Evolutionary conservation across 2,888 invertebrate genomes (phyloP), one percentile per base, ranked within the genome.

Genomic region (Drosophila nr. perissopoda): DNA sequence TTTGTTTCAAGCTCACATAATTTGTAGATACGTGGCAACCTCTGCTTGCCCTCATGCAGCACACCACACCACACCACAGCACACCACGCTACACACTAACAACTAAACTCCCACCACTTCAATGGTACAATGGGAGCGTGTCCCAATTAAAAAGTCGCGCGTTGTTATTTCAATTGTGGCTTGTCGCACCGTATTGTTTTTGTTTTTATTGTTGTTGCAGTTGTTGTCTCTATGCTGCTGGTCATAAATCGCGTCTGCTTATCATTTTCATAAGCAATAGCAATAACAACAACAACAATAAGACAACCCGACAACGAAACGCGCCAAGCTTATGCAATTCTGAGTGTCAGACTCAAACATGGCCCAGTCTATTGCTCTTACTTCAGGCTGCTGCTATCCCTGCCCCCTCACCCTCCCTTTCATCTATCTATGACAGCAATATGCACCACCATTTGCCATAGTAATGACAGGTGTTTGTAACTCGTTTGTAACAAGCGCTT

Each of bases 391-490:
- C 46, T 46, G 25, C 4, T 46, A 16, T 16, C 10, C 27, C 3
- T n/a, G 4, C 56, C 40, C 21, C 40, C 27, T n/a, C 13, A 4
- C 27, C 27, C 31, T n/a, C 21, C 25, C 13, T 31, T 29, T 21
- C n/a, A n/a, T 38, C 13, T 38, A 13, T 29, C 38, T 25, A 29
- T 48, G 48, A 48, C 61, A 38, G 63, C 66, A 64, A 61, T 61
- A 76, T 74, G 74, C 82, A 81, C 72, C 79, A 74, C 76, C 85
- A 79, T 86, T 86, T 84, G 87, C 83, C 78, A 81, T 67, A 78
- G 81, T 89, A 91, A 90, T 90, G 90, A 91, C 91, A 91, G 90
- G 90, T 90, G 90, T 88, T 90, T 90, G 83, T 79, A 82, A 81
- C 88, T 86, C 79, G 81, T 88, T 83, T 84, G 76, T 70, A 77